Conservation (phyloP, 2,888 invertebrate species). For the Micoletzkya japonica region DNA sequence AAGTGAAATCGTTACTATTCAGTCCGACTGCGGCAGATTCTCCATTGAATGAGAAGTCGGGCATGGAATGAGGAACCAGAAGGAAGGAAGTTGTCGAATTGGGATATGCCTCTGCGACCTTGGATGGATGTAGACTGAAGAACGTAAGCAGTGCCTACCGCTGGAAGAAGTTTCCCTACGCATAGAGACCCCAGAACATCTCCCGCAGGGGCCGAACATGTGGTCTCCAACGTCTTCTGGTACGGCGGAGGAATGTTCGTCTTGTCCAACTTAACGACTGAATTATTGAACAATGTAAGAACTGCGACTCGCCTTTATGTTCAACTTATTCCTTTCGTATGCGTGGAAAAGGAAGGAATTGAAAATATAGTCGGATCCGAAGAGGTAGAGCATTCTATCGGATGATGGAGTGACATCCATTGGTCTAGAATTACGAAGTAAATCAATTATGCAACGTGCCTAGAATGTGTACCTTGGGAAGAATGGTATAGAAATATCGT, state of each 20-base stretch:
- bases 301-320: slow-evolving; percentile 42
- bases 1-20: slow-evolving; percentile 39
- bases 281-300: background rate
- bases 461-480: slow-evolving; percentile 39
- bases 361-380: slow-evolving; percentile 57
- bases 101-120: slow-evolving; percentile 43
- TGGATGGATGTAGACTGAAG: background rate
- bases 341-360: slow-evolving; percentile 60
- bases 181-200: slow-evolving; percentile 34
- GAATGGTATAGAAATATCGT: slow-evolving; percentile 50
- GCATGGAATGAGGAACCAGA: slow-evolving; percentile 57
- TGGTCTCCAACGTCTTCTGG: background rate
- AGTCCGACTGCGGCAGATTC: slow-evolving; percentile 53
- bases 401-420: slow-evolving; percentile 32
- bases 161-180: slow-evolving; percentile 51
- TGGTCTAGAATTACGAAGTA: background rate
- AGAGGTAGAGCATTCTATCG: slow-evolving; percentile 59
- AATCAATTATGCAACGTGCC: background rate
- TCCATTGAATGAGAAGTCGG: slow-evolving; percentile 54
- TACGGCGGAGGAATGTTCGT: slow-evolving; percentile 14
- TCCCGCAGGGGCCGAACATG: background rate
- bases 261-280: slow-evolving; percentile 4
- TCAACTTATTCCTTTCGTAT: slow-evolving; percentile 55
- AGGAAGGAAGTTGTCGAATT: slow-evolving; percentile 57
- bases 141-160: slow-evolving; percentile 26